phyloP scores from a whole-genome alignment of 1,140 invertebrate species.

The Ladona fulva region DNA sequence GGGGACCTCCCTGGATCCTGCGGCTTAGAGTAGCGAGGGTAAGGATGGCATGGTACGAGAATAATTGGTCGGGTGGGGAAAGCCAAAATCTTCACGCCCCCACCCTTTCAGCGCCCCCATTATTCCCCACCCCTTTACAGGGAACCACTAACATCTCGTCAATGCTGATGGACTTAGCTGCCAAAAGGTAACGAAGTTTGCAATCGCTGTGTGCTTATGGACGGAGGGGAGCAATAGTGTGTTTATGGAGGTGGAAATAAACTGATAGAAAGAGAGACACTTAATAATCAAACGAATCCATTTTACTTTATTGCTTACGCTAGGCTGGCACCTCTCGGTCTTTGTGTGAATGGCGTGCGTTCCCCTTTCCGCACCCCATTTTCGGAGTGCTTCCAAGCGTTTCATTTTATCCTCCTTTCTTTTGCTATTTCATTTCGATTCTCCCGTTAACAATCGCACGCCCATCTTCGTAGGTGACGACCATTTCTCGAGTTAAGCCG shows the following conservation, averaged over 20 bases:
- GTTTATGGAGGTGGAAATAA: neutral
- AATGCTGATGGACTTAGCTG: conserved; percentile 3
- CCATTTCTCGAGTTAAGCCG: too few species aligned
- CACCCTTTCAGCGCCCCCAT: neutral
- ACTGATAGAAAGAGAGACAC: neutral
- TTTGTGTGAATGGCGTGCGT: neutral
- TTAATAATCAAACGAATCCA: conserved; percentile 10
- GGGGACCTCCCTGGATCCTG: too few species aligned
- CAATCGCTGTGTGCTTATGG: neutral
- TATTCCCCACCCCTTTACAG: neutral
- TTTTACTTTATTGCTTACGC: neutral
- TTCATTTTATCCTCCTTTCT: neutral
- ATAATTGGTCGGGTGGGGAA: too few species aligned
- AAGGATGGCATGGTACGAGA: too few species aligned
- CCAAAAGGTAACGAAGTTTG: conserved; percentile 1
- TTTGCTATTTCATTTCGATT: neutral
- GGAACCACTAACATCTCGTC: neutral
- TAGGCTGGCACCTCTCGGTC: neutral
- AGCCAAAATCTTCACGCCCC: neutral
- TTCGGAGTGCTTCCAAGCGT: neutral
- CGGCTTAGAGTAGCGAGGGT: too few species aligned
- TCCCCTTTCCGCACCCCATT: neutral
- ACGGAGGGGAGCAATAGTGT: neutral
- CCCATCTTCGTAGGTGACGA: too few species aligned
- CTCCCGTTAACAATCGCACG: too few species aligned